A percentile compares a stretch with the other conserved stretches of the same genome.
Evolutionary conservation across 2,888 invertebrate genomes (phyloP).

Genomic region (Melieria picta): DNA sequence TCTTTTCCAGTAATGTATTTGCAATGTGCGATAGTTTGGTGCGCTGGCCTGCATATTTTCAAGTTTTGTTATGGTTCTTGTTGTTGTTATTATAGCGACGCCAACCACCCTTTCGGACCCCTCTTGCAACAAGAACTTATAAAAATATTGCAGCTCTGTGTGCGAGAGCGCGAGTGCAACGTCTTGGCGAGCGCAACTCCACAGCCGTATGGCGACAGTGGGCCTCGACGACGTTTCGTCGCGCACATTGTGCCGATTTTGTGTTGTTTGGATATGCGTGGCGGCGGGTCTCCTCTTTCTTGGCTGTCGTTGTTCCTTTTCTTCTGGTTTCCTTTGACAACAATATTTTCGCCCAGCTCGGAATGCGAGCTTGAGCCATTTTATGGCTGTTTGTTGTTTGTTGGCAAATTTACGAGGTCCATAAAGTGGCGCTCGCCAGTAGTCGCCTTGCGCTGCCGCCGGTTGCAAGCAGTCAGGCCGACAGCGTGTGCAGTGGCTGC

Average conservation of each 20-base stretch:
- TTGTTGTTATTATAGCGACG: constrained; percentile 4
- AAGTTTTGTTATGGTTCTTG: constrained; percentile 11
- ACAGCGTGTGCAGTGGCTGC: too few species aligned
- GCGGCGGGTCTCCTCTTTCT: neutral
- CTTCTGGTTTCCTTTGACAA: too few species aligned
- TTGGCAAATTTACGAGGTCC: constrained; percentile 31
- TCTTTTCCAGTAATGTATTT: constrained; percentile 13
- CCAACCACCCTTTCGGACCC: constrained; percentile 19
- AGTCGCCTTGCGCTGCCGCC: constrained; percentile 30
- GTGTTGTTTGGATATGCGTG: too few species aligned
- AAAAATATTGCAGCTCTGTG: too few species aligned
- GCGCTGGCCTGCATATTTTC: too few species aligned
- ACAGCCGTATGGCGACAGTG: too few species aligned
- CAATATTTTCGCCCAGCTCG: too few species aligned
- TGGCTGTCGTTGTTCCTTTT: neutral
- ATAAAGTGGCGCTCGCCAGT: constrained; percentile 27
- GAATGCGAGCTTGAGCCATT: too few species aligned
- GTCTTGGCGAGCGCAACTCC: too few species aligned
- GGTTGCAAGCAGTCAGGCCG: constrained; percentile 27
- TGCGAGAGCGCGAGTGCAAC: too few species aligned
- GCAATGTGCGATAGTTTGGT: constrained; percentile 26
- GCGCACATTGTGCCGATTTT: too few species aligned
- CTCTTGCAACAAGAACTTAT: neutral
- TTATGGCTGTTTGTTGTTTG: constrained; percentile 6
- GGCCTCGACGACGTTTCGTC: too few species aligned